Evolutionary conservation across 1,140 invertebrate species (phyloP), one percentile per base, ranked within the genome.

Genomic region (Maniola jurtina): DNA sequence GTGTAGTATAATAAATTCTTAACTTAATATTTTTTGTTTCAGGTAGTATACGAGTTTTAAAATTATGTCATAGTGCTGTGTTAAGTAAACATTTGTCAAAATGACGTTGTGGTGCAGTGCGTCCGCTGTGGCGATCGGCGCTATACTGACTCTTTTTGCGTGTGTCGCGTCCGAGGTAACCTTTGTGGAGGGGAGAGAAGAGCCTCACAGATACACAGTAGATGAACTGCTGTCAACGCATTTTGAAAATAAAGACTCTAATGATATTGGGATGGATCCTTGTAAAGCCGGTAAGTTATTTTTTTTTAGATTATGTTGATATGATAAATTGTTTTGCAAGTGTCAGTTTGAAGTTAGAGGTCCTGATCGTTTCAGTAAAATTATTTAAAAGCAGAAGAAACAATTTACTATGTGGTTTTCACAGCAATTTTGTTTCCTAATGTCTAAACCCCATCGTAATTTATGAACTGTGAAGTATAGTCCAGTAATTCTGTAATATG

Each of bases 211-310:
- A 79, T 96, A 93, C 76, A 94, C 94, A 59, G 92, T 95, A 73
- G 94, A 96, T 34, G 93, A 96, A 76, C 81, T 97, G 57, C 81
- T 95, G 68, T 91, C 85, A 55, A 91, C 84, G 35, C 90, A 92
- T 66, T 96, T 95, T 79, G 92, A 94, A 11, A 90, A 92, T 58
- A 94, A 93, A 77, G 93, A 94, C 40, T 96, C 95, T 36, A 92
- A 93, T 72, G 96, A 97, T 88, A 82, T 96, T 57, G 95, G 96
- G 84, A 89, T 96, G 91, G 96, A 97, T 92, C 94, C 96, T 66
- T 97, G 96, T 87, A 96, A 96, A 93, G 94, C 95, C 79, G 95
- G 95, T 96, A 90, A 95, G 93, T 92, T 54, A 15, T 55, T 57
- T 25, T 54, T 48, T 55, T 60, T 5, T 9, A 9, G 7, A 3